Evolutionary conservation across 2,888 invertebrate genomes (phyloP).

Genomic region (Scaptomyza cyrtandrae): DNA sequence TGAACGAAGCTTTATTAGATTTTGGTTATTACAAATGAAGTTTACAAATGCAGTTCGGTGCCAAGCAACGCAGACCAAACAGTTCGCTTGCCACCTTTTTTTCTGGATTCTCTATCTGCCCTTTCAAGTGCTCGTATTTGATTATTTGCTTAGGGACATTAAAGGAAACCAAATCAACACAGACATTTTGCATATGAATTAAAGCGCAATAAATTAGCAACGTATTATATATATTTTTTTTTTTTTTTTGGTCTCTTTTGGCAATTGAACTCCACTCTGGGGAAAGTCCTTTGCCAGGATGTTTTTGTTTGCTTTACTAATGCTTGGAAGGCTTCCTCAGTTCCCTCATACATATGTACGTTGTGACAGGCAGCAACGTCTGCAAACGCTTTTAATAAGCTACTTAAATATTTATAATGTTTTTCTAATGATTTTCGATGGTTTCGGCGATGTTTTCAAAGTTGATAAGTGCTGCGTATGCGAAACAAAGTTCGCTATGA

Average conservation of each 20-base stretch:
- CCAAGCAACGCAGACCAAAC: slow-evolving; percentile 22
- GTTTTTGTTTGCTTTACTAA: slow-evolving; percentile 67
- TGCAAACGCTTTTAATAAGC: slow-evolving; percentile 77
- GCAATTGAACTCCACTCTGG: slow-evolving; percentile 47
- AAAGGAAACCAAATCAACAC: slow-evolving; percentile 54
- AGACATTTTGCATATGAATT: slow-evolving; percentile 79
- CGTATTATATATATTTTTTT: slow-evolving; percentile 6
- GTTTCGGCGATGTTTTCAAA: slow-evolving; percentile 10
- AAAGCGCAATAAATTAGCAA: slow-evolving; percentile 78
- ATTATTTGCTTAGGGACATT: slow-evolving; percentile 74
- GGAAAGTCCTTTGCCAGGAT: slow-evolving; percentile 14
- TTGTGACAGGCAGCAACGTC: not conserved
- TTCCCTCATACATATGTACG: slow-evolving; percentile 3
- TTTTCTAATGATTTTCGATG: slow-evolving; percentile 64
- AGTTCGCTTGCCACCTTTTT: slow-evolving; percentile 4
- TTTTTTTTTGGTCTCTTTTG: slow-evolving; percentile 13
- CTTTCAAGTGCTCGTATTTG: slow-evolving; percentile 64
- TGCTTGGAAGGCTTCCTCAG: slow-evolving; percentile 48
- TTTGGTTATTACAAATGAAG: slow-evolving; percentile 42
- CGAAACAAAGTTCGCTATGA: not conserved
- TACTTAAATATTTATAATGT: slow-evolving; percentile 81
- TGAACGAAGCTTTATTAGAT: slow-evolving; percentile 65
- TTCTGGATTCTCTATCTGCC: slow-evolving; percentile 9
- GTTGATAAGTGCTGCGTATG: not conserved
- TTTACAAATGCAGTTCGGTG: slow-evolving; percentile 49